Percentiles rank a stretch among this genome's conserved stretches.
These are phyloP conservation scores for Sitta europaea DNA, from an alignment of 2,113 vertebrate genomes.

Conservation along the genomic window DNA sequence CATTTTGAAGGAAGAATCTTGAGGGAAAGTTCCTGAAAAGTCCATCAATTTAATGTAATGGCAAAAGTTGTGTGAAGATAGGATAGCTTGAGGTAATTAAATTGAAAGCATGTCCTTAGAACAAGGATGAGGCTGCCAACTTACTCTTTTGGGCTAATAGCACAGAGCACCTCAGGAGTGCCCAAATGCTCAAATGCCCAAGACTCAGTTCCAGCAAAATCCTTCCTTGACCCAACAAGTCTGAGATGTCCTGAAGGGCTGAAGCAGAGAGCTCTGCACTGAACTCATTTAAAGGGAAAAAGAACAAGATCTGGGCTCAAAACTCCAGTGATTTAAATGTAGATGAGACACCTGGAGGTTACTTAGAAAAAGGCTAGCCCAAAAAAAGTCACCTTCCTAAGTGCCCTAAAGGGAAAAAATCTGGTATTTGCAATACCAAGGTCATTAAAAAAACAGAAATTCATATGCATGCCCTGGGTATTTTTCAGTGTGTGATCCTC, in stretches of 20 bases:
- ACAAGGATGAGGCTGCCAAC: not conserved
- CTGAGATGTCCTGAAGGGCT: not conserved
- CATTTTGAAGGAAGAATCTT: not conserved
- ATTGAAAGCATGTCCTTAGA: not conserved
- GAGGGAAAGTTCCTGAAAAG: not conserved
- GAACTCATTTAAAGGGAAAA: not conserved
- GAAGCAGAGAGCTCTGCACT: not conserved
- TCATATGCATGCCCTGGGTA: not conserved
- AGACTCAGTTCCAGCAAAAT: not conserved
- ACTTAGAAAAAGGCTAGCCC: not conserved
- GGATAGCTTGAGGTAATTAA: not conserved
- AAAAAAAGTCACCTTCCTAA: not conserved
- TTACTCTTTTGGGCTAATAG: not conserved
- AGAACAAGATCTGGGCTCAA: not conserved
- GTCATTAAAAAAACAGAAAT: not conserved
- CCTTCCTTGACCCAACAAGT: not conserved
- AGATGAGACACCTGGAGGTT: not conserved
- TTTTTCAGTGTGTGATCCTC: not conserved
- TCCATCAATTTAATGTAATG: not conserved
- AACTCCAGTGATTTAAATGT: not conserved
- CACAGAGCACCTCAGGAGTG: not conserved
- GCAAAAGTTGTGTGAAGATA: not conserved
- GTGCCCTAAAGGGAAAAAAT: not conserved
- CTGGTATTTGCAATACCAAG: not conserved
- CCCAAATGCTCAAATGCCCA: not conserved